These are phyloP conservation scores for Auanema freiburgensis DNA, from an alignment of 2,888 invertebrate genomes.

Conservation along the genomic window DNA sequence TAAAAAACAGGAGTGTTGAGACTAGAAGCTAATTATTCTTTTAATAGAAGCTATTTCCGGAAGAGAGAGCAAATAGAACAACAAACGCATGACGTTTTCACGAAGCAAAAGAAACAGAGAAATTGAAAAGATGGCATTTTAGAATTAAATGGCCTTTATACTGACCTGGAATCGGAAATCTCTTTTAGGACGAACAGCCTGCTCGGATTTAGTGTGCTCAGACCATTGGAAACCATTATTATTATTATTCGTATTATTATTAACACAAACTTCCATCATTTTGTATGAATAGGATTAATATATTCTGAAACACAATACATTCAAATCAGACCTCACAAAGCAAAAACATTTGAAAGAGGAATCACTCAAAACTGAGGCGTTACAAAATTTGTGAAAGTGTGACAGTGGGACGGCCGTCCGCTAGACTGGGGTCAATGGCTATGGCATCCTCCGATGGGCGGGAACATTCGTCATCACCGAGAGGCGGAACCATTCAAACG, in stretches of 20 bases:
- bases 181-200: slow-evolving; percentile 35
- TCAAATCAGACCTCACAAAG: not conserved
- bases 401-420: no score
- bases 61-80: slow-evolving; percentile 1
- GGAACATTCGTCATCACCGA: no score
- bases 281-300: slow-evolving; percentile 1
- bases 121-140: no score
- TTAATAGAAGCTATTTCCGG: not conserved
- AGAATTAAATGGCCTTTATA: slow-evolving; percentile 2
- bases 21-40: not conserved
- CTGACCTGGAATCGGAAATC: slow-evolving; percentile 53
- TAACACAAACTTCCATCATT: slow-evolving; percentile 36
- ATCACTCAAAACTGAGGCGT: not conserved
- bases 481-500: no score
- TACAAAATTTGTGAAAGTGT: no score
- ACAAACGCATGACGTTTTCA: not conserved
- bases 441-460: no score
- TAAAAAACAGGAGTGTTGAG: slow-evolving; percentile 9
- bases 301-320: not conserved
- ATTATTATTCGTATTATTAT: slow-evolving; percentile 11
- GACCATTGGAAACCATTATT: not conserved
- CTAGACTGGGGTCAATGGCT: no score
- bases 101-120: not conserved
- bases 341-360: not conserved
- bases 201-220: slow-evolving; percentile 5